phyloP scores from a whole-genome alignment of 2,113 vertebrate genomes.

The Bos indicus region DNA sequence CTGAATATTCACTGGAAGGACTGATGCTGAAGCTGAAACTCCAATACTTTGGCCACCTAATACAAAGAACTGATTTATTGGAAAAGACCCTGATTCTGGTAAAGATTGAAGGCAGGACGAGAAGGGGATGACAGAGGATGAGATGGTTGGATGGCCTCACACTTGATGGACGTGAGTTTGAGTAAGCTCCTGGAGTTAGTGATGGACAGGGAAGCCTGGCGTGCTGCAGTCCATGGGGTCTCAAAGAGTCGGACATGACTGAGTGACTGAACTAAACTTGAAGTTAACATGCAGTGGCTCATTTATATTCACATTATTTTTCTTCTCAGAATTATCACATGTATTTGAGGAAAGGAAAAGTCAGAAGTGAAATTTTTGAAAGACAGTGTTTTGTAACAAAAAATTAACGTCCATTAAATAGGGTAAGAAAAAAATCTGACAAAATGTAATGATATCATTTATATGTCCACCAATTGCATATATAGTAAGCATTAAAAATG shows the following conservation, averaged over 20 bases:
- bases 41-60: background rate
- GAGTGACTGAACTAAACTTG: background rate
- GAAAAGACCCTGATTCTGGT: background rate
- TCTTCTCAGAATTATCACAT: conserved; percentile 44
- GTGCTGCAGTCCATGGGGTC: background rate
- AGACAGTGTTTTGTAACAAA: conserved; percentile 71
- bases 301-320: conserved; percentile 15
- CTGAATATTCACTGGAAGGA: too few species aligned
- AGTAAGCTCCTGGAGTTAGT: background rate
- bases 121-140: background rate
- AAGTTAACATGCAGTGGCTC: background rate
- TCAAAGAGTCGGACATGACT: background rate
- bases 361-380: conserved; percentile 54
- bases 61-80: background rate
- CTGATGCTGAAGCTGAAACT: background rate
- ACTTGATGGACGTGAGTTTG: background rate
- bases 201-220: background rate
- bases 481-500: background rate
- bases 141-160: background rate
- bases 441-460: background rate
- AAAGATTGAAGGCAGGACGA: background rate
- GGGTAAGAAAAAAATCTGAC: conserved; percentile 28
- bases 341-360: conserved; percentile 43
- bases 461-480: conserved; percentile 26
- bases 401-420: conserved; percentile 50